A percentile compares a stretch with the other conserved stretches of the same genome.
Conservation (phyloP, 2,113 vertebrate genomes). For the Callocephalon fimbriatum region DNA sequence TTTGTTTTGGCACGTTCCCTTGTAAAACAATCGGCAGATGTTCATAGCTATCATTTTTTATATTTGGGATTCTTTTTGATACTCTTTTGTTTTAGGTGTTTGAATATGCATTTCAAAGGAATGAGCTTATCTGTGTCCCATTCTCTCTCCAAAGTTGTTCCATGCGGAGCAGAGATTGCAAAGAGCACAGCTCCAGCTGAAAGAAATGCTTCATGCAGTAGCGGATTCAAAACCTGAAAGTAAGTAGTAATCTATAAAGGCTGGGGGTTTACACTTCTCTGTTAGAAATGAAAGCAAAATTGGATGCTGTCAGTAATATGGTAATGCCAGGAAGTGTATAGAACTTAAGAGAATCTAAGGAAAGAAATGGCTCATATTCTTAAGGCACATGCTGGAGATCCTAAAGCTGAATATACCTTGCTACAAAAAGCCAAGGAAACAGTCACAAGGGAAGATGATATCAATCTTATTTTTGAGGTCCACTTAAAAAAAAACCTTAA, state of each 20-base stretch:
- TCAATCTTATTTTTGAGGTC: not conserved
- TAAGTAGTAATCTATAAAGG: slow-evolving; percentile 76
- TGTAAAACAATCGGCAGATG: not conserved
- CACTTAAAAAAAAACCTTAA: not conserved
- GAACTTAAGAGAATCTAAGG: not conserved
- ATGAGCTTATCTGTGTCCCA: not conserved
- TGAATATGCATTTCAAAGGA: not conserved
- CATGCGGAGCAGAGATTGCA: slow-evolving; percentile 91
- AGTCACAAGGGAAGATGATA: not conserved
- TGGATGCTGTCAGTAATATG: not conserved
- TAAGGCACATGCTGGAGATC: not conserved
- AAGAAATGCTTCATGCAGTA: slow-evolving; percentile 89
- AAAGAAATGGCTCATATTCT: not conserved
- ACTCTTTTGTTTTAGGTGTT: not conserved
- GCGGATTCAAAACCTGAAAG: slow-evolving; percentile 94
- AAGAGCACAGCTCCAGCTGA: slow-evolving; percentile 89
- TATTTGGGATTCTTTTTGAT: not conserved
- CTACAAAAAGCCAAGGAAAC: not conserved
- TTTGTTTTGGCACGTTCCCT: not conserved
- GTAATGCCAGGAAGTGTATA: not conserved
- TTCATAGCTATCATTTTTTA: not conserved
- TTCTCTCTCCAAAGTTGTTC: slow-evolving; percentile 85
- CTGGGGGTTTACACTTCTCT: not conserved
- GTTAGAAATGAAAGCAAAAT: not conserved
- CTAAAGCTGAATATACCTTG: not conserved